phyloP scores from a whole-genome alignment of 2,888 invertebrate genomes.

The Drosophila infuscata region DNA sequence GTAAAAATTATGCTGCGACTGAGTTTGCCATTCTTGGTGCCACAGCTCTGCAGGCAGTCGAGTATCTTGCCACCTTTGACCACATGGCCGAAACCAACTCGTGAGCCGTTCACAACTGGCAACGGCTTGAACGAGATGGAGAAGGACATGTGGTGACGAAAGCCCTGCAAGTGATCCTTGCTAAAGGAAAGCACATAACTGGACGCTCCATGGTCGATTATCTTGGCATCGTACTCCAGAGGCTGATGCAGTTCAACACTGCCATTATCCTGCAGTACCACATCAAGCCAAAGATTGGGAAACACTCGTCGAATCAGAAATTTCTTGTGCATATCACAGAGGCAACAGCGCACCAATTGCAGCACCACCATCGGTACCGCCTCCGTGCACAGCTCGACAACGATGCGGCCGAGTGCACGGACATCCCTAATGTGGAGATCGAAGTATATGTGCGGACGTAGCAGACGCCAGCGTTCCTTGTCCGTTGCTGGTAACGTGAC shows the following conservation, averaged over 20 bases:
- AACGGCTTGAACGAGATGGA: conserved; percentile 78
- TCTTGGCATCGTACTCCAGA: conserved; percentile 64
- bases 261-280: conserved; percentile 35
- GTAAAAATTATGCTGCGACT: conserved; percentile 65
- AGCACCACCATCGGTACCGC: conserved; percentile 70
- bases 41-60: conserved; percentile 70
- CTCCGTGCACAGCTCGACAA: conserved; percentile 75
- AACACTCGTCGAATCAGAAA: conserved; percentile 62
- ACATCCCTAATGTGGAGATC: conserved; percentile 64
- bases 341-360: conserved; percentile 63
- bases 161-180: conserved; percentile 54
- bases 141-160: conserved; percentile 55
- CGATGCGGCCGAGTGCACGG: conserved; percentile 67
- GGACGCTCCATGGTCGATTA: conserved; percentile 59
- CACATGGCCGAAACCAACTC: conserved; percentile 77
- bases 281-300: conserved; percentile 74
- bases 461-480: conserved; percentile 45
- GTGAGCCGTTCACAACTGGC: conserved; percentile 65
- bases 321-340: conserved; percentile 33
- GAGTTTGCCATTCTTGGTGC: conserved; percentile 80
- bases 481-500: conserved; percentile 45
- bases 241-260: conserved; percentile 36
- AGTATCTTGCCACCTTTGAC: conserved; percentile 70
- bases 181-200: conserved; percentile 62
- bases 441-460: conserved; percentile 73